phyloP scores from a whole-genome alignment of 2,113 vertebrate genomes.

The Casuarius casuarius region DNA sequence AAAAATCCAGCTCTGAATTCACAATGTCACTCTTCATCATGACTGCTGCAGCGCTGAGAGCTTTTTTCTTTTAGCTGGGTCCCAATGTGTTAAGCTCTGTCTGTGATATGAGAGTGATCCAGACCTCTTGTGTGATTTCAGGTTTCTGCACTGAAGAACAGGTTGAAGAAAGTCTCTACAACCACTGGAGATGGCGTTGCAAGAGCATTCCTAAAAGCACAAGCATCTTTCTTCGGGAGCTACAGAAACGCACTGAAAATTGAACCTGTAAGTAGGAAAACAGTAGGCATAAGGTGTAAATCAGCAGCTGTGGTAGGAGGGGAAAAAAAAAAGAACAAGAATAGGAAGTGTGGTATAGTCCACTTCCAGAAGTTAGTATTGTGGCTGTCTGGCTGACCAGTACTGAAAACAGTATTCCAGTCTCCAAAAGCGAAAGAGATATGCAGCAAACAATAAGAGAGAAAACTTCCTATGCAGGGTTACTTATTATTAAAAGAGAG shows the following conservation, averaged over 20 bases:
- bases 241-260: conserved; percentile 95
- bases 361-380: neutral
- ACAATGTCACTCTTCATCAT: neutral
- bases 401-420: neutral
- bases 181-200: conserved; percentile 94
- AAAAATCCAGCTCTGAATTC: neutral
- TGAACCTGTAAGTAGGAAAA: conserved; percentile 86
- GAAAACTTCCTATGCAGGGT: neutral
- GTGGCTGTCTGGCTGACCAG: neutral
- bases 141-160: conserved; percentile 93
- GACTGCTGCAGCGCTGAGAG: neutral
- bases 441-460: neutral
- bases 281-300: neutral
- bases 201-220: conserved; percentile 93
- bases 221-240: conserved; percentile 94
- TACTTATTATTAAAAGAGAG: neutral
- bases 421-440: neutral
- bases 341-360: neutral
- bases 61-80: neutral
- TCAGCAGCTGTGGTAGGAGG: neutral
- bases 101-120: neutral
- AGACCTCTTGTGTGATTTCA: conserved; percentile 61
- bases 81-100: neutral
- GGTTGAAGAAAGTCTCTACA: conserved; percentile 94
- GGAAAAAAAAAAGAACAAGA: neutral